Evolutionary conservation across 2,797 vertebrate species (phyloP).

Genomic region (Galagoides demidoff): DNA sequence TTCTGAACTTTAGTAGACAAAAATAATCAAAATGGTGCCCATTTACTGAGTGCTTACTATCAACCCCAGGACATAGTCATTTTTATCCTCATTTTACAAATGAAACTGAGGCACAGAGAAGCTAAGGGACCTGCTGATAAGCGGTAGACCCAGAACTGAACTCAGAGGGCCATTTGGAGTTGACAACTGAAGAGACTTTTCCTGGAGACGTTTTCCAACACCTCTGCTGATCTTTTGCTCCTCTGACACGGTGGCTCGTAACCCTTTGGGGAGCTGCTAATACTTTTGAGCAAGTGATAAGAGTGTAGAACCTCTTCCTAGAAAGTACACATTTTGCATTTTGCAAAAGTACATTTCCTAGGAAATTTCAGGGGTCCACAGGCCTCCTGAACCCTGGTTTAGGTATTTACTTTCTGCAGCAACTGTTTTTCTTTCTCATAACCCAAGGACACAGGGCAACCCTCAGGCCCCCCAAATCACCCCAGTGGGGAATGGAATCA

Average conservation of each 20-base stretch:
- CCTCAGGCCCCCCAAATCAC: constrained; percentile 78
- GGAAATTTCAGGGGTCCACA: background rate
- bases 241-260: background rate
- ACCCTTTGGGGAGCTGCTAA: background rate
- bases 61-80: background rate
- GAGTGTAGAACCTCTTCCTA: background rate
- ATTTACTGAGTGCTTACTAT: background rate
- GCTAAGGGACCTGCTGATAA: background rate
- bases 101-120: background rate
- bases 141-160: background rate
- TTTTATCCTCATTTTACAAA: constrained; percentile 31
- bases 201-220: background rate
- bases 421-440: constrained; percentile 59
- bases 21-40: background rate
- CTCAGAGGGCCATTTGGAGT: background rate
- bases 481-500: constrained; percentile 85
- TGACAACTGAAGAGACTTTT: background rate
- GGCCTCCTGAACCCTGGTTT: background rate
- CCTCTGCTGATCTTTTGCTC: background rate
- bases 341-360: background rate
- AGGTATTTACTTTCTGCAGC: background rate
- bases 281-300: background rate
- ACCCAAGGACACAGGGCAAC: constrained; percentile 54
- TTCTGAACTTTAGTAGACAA: constrained; percentile 2
- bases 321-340: background rate